Evolutionary conservation across 2,113 vertebrate species (phyloP).

Genomic region (Megatriorchis doriae): DNA sequence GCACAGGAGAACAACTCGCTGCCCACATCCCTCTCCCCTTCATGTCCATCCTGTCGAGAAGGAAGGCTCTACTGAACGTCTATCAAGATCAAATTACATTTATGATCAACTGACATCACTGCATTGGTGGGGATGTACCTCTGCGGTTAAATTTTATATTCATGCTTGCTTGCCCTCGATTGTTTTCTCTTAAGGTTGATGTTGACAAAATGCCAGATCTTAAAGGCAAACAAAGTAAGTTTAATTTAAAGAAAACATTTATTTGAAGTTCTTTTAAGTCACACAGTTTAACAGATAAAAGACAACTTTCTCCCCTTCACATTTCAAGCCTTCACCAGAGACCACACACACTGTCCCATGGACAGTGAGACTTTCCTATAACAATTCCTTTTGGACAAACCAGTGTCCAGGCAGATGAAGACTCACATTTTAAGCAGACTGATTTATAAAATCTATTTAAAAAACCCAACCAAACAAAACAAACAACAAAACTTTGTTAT

Average conservation of each 20-base stretch:
- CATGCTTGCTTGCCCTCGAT: not conserved
- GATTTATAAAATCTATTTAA: conserved; percentile 55
- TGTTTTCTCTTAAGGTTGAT: not conserved
- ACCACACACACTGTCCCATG: conserved; percentile 1
- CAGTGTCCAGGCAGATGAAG: conserved; percentile 2
- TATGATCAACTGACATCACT: not conserved
- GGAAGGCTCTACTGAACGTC: not conserved
- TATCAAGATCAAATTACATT: not conserved
- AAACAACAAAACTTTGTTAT: conserved; percentile 43
- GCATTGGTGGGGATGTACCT: not conserved
- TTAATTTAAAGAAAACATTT: conserved; percentile 70
- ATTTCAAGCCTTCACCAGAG: conserved; percentile 58
- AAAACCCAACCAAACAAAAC: conserved; percentile 10
- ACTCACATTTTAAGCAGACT: conserved; percentile 27
- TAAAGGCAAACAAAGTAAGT: conserved; percentile 31
- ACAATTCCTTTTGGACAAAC: conserved; percentile 5
- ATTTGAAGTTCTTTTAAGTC: conserved; percentile 59
- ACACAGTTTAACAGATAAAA: conserved; percentile 63
- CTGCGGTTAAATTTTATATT: not conserved
- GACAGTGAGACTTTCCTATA: conserved; percentile 33
- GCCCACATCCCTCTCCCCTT: not conserved
- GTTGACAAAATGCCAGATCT: conserved; percentile 18
- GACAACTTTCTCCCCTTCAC: conserved; percentile 50
- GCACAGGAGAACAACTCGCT: not conserved
- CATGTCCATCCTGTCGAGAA: rapidly evolving